Evolutionary conservation across 1,140 invertebrate genomes (phyloP).

Genomic region (Planococcus citri): DNA sequence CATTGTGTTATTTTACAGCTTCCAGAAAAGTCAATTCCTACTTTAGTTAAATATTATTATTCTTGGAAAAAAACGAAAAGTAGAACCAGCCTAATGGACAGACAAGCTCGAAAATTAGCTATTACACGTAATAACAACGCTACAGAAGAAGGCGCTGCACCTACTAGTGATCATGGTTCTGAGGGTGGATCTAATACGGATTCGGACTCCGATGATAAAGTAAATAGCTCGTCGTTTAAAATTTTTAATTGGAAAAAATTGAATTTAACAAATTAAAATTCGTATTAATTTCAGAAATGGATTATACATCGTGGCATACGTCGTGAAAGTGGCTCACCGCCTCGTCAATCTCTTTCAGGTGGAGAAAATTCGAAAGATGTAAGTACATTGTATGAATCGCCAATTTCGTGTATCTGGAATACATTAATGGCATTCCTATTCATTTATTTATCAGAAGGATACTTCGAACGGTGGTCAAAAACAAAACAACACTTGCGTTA

Average conservation of each 20-base stretch:
- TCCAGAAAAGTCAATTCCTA: constrained; percentile 92
- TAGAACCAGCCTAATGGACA: constrained; percentile 83
- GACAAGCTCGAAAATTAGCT: constrained; percentile 60
- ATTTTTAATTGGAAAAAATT: neutral
- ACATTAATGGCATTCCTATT: neutral
- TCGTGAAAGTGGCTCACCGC: constrained; percentile 52
- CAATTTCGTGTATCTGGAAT: neutral
- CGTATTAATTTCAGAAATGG: constrained; percentile 61
- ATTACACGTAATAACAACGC: constrained; percentile 34
- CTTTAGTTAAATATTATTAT: constrained; percentile 95
- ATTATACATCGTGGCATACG: constrained; percentile 60
- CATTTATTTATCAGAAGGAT: constrained; percentile 30
- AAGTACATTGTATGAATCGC: constrained; percentile 13
- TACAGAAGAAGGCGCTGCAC: constrained; percentile 35
- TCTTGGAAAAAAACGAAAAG: constrained; percentile 94
- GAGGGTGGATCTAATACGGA: constrained; percentile 68
- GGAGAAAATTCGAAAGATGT: constrained; percentile 27
- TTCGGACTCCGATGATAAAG: constrained; percentile 75
- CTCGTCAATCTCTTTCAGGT: constrained; percentile 28
- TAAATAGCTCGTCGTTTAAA: too few relatives aligned
- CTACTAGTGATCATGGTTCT: constrained; percentile 58
- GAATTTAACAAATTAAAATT: neutral
- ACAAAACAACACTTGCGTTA: constrained; percentile 44
- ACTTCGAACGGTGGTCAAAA: constrained; percentile 45
- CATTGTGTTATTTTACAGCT: constrained; percentile 45